phyloP scores from a whole-genome alignment of 2,113 vertebrate genomes.

The Cepphus grylle region DNA sequence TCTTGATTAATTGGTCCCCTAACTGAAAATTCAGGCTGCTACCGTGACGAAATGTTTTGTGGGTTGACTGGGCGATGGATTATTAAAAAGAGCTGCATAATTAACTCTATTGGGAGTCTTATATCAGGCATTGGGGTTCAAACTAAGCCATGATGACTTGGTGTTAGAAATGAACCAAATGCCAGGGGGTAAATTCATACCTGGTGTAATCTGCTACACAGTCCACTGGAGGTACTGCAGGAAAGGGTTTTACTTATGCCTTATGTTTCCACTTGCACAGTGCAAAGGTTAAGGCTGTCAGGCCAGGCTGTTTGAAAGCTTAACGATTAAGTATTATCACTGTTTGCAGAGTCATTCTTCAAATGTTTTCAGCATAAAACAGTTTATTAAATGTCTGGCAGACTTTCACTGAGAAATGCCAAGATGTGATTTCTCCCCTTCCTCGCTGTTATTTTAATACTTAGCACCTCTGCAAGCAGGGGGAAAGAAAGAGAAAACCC shows the following conservation, averaged over 20 bases:
- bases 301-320: constrained; percentile 46
- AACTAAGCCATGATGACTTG: constrained; percentile 15
- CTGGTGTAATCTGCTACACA: neutral
- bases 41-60: constrained; percentile 51
- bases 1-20: constrained; percentile 59
- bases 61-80: constrained; percentile 16
- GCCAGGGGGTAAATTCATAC: constrained; percentile 21
- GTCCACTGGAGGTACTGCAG: neutral
- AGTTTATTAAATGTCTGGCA: constrained; percentile 48
- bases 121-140: constrained; percentile 26
- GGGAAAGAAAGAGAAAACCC: neutral
- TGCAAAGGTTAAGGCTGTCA: constrained; percentile 59
- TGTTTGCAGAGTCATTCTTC: constrained; percentile 58
- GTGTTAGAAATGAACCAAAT: constrained; percentile 38
- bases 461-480: neutral
- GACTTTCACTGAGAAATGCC: constrained; percentile 27
- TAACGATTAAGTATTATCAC: constrained; percentile 52
- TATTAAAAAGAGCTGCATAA: constrained; percentile 46
- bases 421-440: constrained; percentile 31
- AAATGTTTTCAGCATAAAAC: constrained; percentile 42
- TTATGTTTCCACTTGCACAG: constrained; percentile 48
- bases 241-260: neutral
- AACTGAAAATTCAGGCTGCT: constrained; percentile 51
- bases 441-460: neutral
- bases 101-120: constrained; percentile 50